Percentiles rank a stretch among this genome's conserved stretches.
phyloP scores from a whole-genome alignment of 53 echinoderm and acorn worm species.

The Henricia sp. region DNA sequence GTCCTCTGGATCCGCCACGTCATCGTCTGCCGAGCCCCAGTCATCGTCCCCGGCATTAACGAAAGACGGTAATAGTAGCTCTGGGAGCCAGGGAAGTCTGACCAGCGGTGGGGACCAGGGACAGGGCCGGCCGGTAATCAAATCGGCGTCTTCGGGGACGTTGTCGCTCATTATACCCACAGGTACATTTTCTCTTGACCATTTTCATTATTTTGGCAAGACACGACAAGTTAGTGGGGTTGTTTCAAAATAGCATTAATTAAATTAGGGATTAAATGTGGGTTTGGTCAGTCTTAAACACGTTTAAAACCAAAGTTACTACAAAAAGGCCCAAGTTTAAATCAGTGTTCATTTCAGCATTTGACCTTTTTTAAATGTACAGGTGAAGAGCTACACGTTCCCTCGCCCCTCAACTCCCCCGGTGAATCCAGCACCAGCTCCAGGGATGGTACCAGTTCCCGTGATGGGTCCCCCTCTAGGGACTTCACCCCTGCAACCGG shows the following conservation, averaged over 20 bases:
- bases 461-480: conserved; percentile 77
- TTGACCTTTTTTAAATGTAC: background rate
- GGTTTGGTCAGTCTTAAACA: too few species aligned
- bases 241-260: too few species aligned
- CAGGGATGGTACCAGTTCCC: conserved; percentile 80
- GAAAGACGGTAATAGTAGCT: conserved; percentile 60
- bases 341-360: conserved; percentile 6
- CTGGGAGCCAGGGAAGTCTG: conserved; percentile 33
- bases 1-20: conserved; percentile 38
- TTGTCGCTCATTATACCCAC: conserved; percentile 97
- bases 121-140: conserved; percentile 80
- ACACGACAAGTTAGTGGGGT: too few species aligned
- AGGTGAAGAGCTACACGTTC: conserved; percentile 93
- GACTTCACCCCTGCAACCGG: conserved; percentile 71
- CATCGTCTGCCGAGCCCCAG: conserved; percentile 44
- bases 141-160: conserved; percentile 90
- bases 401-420: conserved; percentile 93
- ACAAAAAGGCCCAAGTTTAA: too few species aligned
- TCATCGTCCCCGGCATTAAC: conserved; percentile 1
- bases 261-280: too few species aligned
- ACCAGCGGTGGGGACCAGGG: conserved; percentile 52
- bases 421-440: conserved; percentile 95
- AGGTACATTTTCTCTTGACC: conserved; percentile 53
- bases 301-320: too few species aligned
- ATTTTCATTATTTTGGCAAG: too few species aligned